A percentile compares a stretch with the other conserved stretches of the same genome.
These are phyloP conservation scores for Oedothorax gibbosus DNA, from an alignment of 1,140 invertebrate genomes.

Conservation along the genomic window DNA sequence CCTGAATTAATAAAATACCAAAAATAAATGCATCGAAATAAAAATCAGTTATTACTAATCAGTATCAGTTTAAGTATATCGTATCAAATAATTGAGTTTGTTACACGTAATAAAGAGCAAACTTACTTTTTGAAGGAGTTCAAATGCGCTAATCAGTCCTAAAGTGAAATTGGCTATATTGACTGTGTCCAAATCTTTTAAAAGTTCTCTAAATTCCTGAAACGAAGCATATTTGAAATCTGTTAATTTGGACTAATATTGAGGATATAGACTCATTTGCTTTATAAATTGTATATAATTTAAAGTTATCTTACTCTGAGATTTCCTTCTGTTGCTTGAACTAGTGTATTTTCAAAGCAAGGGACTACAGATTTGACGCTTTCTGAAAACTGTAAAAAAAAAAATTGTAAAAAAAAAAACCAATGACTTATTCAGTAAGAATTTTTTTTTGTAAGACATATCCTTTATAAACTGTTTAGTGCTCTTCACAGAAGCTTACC, in stretches of 20 bases:
- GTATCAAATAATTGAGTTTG: background rate
- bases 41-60: too few relatives aligned
- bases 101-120: background rate
- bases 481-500: constrained; percentile 65
- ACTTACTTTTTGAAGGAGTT: constrained; percentile 80
- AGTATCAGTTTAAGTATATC: too few relatives aligned
- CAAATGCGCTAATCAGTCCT: constrained; percentile 90
- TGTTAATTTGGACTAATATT: background rate
- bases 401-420: background rate
- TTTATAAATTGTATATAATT: background rate
- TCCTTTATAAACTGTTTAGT: background rate
- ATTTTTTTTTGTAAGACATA: background rate
- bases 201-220: constrained; percentile 79
- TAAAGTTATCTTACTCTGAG: constrained; percentile 74
- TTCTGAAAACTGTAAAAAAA: constrained; percentile 65
- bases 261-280: background rate
- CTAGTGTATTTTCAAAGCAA: constrained; percentile 83
- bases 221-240: constrained; percentile 4
- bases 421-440: background rate
- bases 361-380: constrained; percentile 72
- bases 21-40: background rate
- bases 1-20: constrained; percentile 38
- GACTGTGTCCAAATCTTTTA: constrained; percentile 82
- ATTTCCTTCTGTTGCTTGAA: constrained; percentile 89
- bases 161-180: constrained; percentile 95